Conservation (phyloP, 1,140 invertebrate species). For the Sinonovacula constricta region DNA sequence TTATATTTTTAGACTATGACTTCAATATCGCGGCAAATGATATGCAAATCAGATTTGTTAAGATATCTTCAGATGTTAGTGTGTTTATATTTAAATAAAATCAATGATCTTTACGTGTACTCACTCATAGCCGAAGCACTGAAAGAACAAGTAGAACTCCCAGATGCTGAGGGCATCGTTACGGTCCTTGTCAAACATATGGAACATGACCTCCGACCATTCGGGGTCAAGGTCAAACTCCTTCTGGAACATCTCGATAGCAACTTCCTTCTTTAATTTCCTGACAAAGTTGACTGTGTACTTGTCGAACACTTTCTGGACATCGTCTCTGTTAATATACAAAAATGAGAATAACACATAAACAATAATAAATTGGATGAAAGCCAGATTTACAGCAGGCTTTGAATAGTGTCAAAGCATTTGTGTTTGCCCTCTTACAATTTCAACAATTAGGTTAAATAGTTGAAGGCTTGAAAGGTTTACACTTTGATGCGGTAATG, state of each 20-base stretch:
- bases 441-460: no score
- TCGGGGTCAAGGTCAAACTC: constrained; percentile 62
- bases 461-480: no score
- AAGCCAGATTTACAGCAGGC: no score
- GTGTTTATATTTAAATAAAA: no score
- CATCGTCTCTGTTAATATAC: constrained; percentile 66
- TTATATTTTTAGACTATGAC: no score
- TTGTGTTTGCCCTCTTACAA: no score
- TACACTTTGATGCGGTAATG: no score
- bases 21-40: no score
- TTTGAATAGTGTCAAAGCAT: no score
- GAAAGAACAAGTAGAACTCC: constrained; percentile 70
- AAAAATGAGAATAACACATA: no score
- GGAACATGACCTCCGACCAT: constrained; percentile 65
- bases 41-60: no score
- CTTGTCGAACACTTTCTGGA: constrained; percentile 66
- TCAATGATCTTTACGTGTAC: constrained; percentile 11
- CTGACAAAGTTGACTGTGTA: constrained; percentile 64
- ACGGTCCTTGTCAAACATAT: constrained; percentile 68
- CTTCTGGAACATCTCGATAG: constrained; percentile 59
- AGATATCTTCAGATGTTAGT: background rate
- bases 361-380: no score
- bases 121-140: constrained; percentile 61
- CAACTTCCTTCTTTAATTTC: constrained; percentile 63
- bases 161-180: constrained; percentile 67